Evolutionary conservation across 2,797 vertebrate genomes (phyloP), one percentile per base, ranked within the genome.

Genomic region (Graptemys geographica): DNA sequence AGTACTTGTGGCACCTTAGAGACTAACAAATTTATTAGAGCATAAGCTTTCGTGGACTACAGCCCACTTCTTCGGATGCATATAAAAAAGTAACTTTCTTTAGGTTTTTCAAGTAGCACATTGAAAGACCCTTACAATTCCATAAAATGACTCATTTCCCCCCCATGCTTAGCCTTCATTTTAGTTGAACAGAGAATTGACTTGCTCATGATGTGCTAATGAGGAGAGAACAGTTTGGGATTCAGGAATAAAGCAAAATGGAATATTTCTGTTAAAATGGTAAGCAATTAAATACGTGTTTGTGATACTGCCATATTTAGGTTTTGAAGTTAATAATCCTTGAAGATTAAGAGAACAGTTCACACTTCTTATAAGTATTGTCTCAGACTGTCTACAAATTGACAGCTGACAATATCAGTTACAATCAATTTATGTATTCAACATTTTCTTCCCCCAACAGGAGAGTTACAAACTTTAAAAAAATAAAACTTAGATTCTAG

Each of bases 301-400:
- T 2, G 3, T 28, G 19, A 28, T 76, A 1, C 49, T 27, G 15
- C 15, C 47, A n/a, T 4, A 0, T 1, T 16, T 74, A 4, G 11
- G 49, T 37, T 51, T 0, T 31, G 3, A 2, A 1, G 19, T 49
- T 16, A 47, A 2, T 41, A 21, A 18, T 57, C 56, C n/a, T n/a
- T 7, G 0, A n/a, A 28, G 21, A 21, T 12, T 6, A 2, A 9
- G 0, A 1, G 65, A 19, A 74, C 55, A 8, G 72, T 8, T 18
- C 13, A 0, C 3, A 76, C 25, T 16, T 0, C 11, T 8, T 3
- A 62, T 3, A 56, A 3, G 53, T 47, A 33, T 21, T 59, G 76
- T 3, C 41, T 27, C 4, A 2, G 8, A 1, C n/a, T 1, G 1
- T 0, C 47, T 0, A 33, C 56, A 6, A n/a, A 7, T n/a, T 2